A percentile compares a stretch with the other conserved stretches of the same genome.
These are phyloP conservation scores for Rhinolophus ferrumequinum DNA, from an alignment of 2,113 vertebrate genomes.

Conservation along the genomic window DNA sequence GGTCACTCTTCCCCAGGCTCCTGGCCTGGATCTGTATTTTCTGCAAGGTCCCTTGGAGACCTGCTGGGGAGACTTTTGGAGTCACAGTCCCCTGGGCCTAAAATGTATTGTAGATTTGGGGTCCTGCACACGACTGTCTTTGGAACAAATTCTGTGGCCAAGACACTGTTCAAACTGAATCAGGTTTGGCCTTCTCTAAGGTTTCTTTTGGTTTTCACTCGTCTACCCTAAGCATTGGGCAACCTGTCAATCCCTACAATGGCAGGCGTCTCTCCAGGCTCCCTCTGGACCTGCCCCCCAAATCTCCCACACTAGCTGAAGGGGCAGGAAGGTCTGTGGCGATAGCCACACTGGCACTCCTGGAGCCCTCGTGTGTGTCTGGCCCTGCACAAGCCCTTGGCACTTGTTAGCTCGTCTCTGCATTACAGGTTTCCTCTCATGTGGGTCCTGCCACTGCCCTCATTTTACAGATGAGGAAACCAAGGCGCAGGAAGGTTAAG, in stretches of 20 bases:
- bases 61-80: not conserved
- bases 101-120: not conserved
- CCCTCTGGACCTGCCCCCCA: not conserved
- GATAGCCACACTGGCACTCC: too few relatives aligned
- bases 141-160: not conserved
- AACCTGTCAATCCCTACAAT: fast-evolving
- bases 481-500: not conserved
- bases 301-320: not conserved
- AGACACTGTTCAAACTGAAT: not conserved
- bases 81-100: not conserved
- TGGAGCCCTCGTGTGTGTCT: too few relatives aligned
- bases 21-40: not conserved
- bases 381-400: not conserved
- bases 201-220: not conserved
- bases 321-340: not conserved
- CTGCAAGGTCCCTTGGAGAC: not conserved
- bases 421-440: not conserved
- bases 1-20: not conserved
- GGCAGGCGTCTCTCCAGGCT: not conserved
- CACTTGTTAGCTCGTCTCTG: fast-evolving
- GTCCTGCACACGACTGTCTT: not conserved
- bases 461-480: not conserved
- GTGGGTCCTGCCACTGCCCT: not conserved
- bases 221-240: not conserved
- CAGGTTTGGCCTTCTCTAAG: not conserved